Evolutionary conservation across 1,140 invertebrate genomes (phyloP).

Genomic region (Drosophila subobscura): DNA sequence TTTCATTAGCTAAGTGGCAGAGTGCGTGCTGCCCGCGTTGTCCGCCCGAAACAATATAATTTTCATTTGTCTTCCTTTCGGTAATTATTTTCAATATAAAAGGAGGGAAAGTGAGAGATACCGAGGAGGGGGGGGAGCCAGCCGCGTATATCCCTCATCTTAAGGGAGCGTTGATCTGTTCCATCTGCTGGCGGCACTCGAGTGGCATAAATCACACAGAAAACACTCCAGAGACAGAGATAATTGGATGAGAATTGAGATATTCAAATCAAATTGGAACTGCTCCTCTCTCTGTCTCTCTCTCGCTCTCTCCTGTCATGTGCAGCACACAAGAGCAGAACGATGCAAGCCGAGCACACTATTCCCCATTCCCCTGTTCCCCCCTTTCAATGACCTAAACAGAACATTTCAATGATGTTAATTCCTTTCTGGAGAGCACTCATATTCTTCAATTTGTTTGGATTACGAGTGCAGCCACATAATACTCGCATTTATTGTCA

Average conservation of each 20-base stretch:
- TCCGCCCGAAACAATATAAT: conserved; percentile 40
- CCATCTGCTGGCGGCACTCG: conserved; percentile 37
- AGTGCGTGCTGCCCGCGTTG: conserved; percentile 13
- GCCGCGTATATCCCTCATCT: conserved; percentile 12
- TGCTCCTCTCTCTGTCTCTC: background rate
- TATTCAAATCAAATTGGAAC: conserved; percentile 43
- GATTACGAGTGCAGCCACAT: background rate
- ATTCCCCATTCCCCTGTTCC: no score
- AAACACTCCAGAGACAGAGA: conserved; percentile 61
- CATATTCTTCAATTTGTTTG: background rate
- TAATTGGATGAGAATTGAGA: conserved; percentile 76
- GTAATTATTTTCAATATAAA: conserved; percentile 48
- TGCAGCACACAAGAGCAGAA: conserved; percentile 7
- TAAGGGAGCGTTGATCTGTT: conserved; percentile 65
- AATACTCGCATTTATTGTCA: conserved; percentile 36
- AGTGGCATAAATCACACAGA: conserved; percentile 75
- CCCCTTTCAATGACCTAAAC: conserved; percentile 6
- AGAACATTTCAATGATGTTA: conserved; percentile 15
- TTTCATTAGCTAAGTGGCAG: conserved; percentile 74
- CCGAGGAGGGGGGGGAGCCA: background rate
- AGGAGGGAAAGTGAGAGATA: background rate
- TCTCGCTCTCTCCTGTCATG: background rate
- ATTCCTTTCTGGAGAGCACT: conserved; percentile 10
- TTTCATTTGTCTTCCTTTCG: conserved; percentile 43
- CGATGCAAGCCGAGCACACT: background rate